Evolutionary conservation across 2,113 vertebrate genomes (phyloP).

Genomic region (Eira barbara): DNA sequence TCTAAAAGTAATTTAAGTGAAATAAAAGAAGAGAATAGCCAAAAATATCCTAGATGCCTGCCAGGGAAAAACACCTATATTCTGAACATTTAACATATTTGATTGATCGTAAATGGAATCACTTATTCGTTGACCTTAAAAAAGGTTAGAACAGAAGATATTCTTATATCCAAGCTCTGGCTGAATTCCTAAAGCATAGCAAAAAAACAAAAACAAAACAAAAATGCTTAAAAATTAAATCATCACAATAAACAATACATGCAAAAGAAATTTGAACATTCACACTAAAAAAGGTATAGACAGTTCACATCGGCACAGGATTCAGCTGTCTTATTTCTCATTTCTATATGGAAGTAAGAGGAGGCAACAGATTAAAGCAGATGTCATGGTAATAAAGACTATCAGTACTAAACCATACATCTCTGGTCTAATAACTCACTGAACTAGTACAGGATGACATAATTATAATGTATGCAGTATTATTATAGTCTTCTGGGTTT

Average conservation of each 20-base stretch:
- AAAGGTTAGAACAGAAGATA: neutral
- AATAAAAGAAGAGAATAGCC: slow-evolving; percentile 10
- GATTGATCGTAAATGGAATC: neutral
- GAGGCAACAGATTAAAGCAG: neutral
- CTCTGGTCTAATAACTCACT: neutral
- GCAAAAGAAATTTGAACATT: neutral
- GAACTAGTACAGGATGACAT: neutral
- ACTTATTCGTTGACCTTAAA: neutral
- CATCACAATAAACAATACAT: neutral
- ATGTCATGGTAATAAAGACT: neutral
- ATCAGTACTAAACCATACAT: neutral
- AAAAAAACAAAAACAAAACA: neutral
- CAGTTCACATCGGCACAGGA: neutral
- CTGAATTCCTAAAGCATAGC: neutral
- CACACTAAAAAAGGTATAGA: neutral
- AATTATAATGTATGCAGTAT: neutral
- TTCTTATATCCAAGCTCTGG: neutral
- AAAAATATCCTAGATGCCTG: neutral
- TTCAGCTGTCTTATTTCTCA: neutral
- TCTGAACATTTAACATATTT: neutral
- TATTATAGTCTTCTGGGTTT: neutral
- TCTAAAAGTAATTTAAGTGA: slow-evolving; percentile 47
- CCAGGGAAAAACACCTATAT: neutral
- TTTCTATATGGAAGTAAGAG: neutral
- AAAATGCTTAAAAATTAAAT: neutral